Evolutionary conservation across 2,113 vertebrate genomes (phyloP).

Genomic region (Sardina pilchardus): DNA sequence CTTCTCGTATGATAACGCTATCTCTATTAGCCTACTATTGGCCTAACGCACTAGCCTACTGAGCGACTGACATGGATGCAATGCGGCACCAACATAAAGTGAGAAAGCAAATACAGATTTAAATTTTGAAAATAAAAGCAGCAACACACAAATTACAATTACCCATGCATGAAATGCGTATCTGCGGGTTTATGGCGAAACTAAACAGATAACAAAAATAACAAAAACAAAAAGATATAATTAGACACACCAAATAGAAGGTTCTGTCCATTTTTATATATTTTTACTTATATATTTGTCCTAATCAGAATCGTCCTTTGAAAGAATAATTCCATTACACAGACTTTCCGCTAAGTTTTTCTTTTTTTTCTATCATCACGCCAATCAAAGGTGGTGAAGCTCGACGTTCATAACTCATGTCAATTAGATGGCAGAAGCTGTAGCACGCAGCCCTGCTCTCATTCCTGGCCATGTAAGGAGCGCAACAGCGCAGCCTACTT

Average conservation of each 20-base stretch:
- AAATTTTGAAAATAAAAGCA: not conserved
- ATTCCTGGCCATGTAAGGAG: constrained; percentile 7
- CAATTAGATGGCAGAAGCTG: constrained; percentile 3
- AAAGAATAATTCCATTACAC: not conserved
- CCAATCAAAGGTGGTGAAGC: not conserved
- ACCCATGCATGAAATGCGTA: not conserved
- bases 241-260: not conserved
- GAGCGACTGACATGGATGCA: constrained; percentile 36
- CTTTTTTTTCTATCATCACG: not conserved
- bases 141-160: constrained; percentile 14
- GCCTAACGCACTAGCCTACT: not conserved
- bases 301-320: not conserved
- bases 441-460: not conserved
- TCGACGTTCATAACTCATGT: constrained; percentile 13
- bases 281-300: not conserved
- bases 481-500: not conserved
- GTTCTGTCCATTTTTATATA: not conserved
- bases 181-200: not conserved
- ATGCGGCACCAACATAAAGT: constrained; percentile 19
- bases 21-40: constrained; percentile 6
- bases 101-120: constrained; percentile 9
- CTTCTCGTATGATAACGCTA: not conserved
- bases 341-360: not conserved
- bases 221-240: not conserved
- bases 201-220: not conserved